Evolutionary conservation across 2,888 invertebrate genomes (phyloP).

Genomic region (Thereva unica): DNA sequence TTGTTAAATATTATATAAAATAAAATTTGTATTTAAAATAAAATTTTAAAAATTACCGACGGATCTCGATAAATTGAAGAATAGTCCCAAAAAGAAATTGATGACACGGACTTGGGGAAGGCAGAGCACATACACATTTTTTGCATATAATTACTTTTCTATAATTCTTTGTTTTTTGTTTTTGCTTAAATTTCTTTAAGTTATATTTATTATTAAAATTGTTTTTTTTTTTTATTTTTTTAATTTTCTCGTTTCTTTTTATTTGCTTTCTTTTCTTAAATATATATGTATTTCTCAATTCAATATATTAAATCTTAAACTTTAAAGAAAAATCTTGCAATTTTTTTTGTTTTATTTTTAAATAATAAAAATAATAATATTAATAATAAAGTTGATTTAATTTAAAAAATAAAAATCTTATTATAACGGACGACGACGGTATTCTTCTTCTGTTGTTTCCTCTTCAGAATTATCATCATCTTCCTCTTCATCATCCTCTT

Average conservation of each 20-base stretch:
- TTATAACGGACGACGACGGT: conserved; percentile 50
- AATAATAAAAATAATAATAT: conserved; percentile 37
- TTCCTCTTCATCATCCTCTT: conserved; percentile 53
- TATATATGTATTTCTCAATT: conserved; percentile 21
- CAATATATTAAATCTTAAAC: conserved; percentile 43
- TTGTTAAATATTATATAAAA: too few relatives aligned
- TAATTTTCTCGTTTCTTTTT: conserved; percentile 33
- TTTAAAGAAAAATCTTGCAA: conserved; percentile 41
- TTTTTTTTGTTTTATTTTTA: conserved; percentile 25
- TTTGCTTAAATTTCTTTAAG: conserved; percentile 15
- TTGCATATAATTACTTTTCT: conserved; percentile 9
- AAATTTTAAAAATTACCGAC: too few relatives aligned
- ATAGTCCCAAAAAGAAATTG: neutral
- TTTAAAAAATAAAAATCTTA: conserved; percentile 40
- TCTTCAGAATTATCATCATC: conserved; percentile 51
- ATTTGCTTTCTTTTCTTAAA: conserved; percentile 25
- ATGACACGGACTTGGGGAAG: conserved; percentile 2
- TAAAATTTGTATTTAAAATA: too few relatives aligned
- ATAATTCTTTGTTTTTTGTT: conserved; percentile 22
- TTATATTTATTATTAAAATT: conserved; percentile 34
- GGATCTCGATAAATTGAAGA: neutral
- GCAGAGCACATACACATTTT: conserved; percentile 19
- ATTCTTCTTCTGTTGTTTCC: conserved; percentile 58
- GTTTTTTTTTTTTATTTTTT: conserved; percentile 35
- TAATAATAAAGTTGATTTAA: conserved; percentile 2